Evolutionary conservation across 2,113 vertebrate species (phyloP), one percentile per base, ranked within the genome.

Genomic region (Podarcis raffonei): DNA sequence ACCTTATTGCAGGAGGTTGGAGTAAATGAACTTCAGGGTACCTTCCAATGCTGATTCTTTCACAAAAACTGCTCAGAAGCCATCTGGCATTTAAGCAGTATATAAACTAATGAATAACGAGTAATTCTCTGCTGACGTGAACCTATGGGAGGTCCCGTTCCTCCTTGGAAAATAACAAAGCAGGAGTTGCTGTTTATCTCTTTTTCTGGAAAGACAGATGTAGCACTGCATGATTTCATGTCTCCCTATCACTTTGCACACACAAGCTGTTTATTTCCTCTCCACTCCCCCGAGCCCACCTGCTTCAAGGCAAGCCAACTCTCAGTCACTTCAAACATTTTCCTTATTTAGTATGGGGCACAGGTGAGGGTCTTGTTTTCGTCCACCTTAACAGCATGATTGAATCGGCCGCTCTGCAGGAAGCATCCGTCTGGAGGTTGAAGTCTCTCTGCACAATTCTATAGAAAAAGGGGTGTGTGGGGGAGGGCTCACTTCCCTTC

Each of bases 341-440:
- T 23, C 53, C 65, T 39, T 22, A 48, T 30, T 74, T 2, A 27
- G 53, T 0, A 0, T 7, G 59, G 75, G 80, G 11, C 48, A 20
- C 53, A 62, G 48, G 66, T 74, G 69, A 75, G 1, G 53, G 7
- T 6, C 27, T 59, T 59, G 20, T 6, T n/a, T 65, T 23, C 16
- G 20, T 39, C 35, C 35, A 16, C 35, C 68, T 2, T 16, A 30
- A 62, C 32, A 74, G 78, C 18, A 42, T 5, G 27, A 32, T 27
- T 25, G 20, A 2, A 15, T 32, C 53, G 62, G 32, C 53, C 15
- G 15, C 78, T 72, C 32, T 59, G 8, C 71, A 82, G 71, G 79
- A 83, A 53, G 59, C 3, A 37, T 27, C 57, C 30, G 32, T 27
- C 53, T 37, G 25, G 18, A 59, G 30, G 35, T 30, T 20, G 25